These are phyloP conservation scores for Syrista parreyssii DNA, from an alignment of 2,888 invertebrate genomes.

Conservation along the genomic window DNA sequence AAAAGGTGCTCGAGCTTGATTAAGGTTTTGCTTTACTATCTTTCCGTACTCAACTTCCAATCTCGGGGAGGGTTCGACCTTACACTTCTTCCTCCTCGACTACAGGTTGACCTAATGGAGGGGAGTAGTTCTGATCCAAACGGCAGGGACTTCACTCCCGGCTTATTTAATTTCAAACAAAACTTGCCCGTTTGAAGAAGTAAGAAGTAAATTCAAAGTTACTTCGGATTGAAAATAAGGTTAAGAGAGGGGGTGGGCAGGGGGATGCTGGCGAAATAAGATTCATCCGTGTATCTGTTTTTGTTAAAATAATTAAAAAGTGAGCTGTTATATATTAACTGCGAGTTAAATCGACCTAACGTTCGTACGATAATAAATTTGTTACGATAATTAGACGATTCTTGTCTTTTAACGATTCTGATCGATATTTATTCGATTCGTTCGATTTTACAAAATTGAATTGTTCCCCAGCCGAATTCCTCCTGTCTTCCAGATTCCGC, in stretches of 20 bases:
- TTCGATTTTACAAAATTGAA: too few relatives aligned
- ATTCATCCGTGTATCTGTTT: neutral
- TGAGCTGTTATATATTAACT: neutral
- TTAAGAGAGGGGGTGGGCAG: neutral
- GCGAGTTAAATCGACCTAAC: neutral
- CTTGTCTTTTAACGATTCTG: too few relatives aligned
- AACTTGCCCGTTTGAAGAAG: neutral
- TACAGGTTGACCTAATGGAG: neutral
- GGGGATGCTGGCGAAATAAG: neutral
- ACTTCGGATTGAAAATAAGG: neutral
- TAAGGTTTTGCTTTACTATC: neutral
- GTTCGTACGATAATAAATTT: neutral
- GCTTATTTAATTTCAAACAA: neutral
- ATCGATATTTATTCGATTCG: too few relatives aligned
- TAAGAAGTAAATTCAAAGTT: neutral
- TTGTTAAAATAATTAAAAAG: neutral
- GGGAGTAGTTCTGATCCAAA: neutral
- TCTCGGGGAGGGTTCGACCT: neutral
- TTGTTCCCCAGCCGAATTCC: too few relatives aligned
- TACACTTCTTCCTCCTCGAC: neutral
- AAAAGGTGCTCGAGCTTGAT: neutral
- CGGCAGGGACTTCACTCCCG: neutral
- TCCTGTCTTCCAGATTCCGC: neutral
- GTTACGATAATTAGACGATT: neutral
- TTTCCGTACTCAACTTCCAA: neutral